Evolutionary conservation across 2,113 vertebrate genomes (phyloP).

Genomic region (Nettapus auritus): DNA sequence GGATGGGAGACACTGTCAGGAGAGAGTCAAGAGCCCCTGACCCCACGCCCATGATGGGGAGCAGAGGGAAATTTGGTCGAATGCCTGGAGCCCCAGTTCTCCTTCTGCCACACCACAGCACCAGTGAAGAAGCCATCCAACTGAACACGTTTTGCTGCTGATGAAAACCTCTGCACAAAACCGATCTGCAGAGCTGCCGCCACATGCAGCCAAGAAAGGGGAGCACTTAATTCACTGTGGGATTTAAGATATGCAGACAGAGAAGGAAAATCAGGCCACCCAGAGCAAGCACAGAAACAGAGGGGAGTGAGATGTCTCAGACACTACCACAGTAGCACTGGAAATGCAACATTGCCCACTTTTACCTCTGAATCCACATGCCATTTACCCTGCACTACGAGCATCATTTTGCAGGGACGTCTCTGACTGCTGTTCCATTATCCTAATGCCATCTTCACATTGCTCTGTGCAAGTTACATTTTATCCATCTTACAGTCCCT

Average conservation of each 20-base stretch:
- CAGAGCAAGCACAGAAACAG: not conserved
- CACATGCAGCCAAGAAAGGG: not conserved
- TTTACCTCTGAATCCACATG: not conserved
- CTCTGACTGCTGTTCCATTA: not conserved
- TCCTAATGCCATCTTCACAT: not conserved
- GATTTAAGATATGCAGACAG: rapidly evolving
- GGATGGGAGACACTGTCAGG: not conserved
- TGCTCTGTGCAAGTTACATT: not conserved
- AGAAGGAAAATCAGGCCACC: not conserved
- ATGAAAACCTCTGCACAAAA: not conserved
- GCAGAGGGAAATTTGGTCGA: not conserved
- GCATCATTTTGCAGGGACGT: not conserved
- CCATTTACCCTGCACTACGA: not conserved
- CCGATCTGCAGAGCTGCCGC: not conserved
- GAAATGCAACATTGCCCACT: not conserved
- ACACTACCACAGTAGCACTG: not conserved
- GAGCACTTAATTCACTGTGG: not conserved
- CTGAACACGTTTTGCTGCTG: not conserved
- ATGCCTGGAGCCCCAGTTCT: rapidly evolving
- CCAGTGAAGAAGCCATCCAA: not conserved
- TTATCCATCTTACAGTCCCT: not conserved
- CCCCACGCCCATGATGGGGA: not conserved
- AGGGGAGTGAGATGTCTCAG: not conserved
- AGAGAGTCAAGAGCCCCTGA: not conserved
- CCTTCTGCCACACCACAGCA: not conserved